Evolutionary conservation across 2,888 invertebrate species (phyloP).

Genomic region (Philhelius pedissequus): DNA sequence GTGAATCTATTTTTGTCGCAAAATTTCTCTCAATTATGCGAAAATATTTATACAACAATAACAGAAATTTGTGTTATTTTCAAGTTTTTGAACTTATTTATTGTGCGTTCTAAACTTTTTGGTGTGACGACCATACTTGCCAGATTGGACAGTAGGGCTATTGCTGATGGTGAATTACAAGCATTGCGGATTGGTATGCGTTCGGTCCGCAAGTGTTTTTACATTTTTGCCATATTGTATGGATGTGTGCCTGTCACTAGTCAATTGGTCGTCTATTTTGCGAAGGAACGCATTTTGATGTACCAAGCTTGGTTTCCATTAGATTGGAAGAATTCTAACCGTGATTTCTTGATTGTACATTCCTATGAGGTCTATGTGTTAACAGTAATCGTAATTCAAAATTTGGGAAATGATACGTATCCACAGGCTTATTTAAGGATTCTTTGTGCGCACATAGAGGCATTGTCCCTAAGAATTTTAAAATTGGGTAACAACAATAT

Average conservation of each 20-base stretch:
- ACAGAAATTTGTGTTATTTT: conserved; percentile 70
- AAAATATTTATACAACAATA: conserved; percentile 69
- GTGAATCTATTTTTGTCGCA: conserved; percentile 68
- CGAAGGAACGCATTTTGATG: conserved; percentile 68
- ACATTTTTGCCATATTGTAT: conserved; percentile 42
- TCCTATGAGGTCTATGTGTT: conserved; percentile 67
- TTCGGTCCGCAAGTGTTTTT: conserved; percentile 61
- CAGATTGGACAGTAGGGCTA: conserved; percentile 71
- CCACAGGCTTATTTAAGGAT: conserved; percentile 73
- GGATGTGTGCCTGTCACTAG: conserved; percentile 26
- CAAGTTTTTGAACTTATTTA: conserved; percentile 71
- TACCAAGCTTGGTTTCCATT: conserved; percentile 74
- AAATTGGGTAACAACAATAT: conserved; percentile 36
- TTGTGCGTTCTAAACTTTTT: conserved; percentile 68
- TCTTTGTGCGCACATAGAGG: conserved; percentile 73
- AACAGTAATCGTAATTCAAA: conserved; percentile 46
- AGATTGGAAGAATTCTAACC: conserved; percentile 71
- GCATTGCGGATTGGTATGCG: conserved; percentile 62
- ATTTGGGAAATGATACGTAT: conserved; percentile 72
- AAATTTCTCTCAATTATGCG: conserved; percentile 71
- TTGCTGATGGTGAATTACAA: conserved; percentile 60
- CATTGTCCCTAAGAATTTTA: conserved; percentile 71
- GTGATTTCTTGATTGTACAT: conserved; percentile 67
- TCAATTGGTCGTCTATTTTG: conserved; percentile 65
- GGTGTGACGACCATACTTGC: conserved; percentile 68